These are phyloP conservation scores for Drosophila ohnishii DNA, from an alignment of 1,140 invertebrate species.

Conservation along the genomic window DNA sequence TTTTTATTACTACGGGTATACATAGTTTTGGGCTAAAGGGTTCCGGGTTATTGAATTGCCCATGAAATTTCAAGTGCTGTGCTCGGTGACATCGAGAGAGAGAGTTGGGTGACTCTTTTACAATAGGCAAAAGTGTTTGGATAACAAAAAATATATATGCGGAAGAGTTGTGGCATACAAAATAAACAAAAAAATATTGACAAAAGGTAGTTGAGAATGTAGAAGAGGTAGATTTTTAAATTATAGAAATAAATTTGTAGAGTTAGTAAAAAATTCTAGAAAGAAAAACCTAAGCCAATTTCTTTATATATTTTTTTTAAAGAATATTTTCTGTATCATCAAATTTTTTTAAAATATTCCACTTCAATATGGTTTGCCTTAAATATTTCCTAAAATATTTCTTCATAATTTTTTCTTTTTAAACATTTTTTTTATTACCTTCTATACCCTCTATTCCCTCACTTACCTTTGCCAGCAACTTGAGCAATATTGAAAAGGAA, in stretches of 20 bases:
- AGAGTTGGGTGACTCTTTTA: conserved; percentile 2
- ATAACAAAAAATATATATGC: conserved; percentile 7
- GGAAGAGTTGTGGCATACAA: not conserved
- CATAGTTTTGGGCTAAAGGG: conserved; percentile 25
- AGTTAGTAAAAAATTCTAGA: not conserved
- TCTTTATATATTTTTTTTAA: not conserved
- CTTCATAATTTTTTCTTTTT: not conserved
- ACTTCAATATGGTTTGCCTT: not conserved
- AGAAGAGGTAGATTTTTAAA: not conserved
- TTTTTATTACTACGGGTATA: not conserved
- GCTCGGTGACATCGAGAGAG: not conserved
- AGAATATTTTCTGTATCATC: not conserved
- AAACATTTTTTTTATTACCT: not conserved
- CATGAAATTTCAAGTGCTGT: conserved; percentile 53
- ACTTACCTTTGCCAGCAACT: conserved; percentile 2
- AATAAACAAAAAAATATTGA: conserved; percentile 8
- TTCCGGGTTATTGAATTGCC: conserved; percentile 21
- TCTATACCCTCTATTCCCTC: not conserved
- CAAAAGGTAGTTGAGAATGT: not conserved
- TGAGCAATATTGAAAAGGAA: conserved; percentile 10
- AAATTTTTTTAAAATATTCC: not conserved
- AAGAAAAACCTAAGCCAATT: no score
- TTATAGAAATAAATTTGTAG: not conserved
- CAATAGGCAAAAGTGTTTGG: conserved; percentile 8
- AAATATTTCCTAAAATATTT: not conserved